Evolutionary conservation across 2,113 vertebrate species (phyloP), one percentile per base, ranked within the genome.

Genomic region (Climacteris rufus): DNA sequence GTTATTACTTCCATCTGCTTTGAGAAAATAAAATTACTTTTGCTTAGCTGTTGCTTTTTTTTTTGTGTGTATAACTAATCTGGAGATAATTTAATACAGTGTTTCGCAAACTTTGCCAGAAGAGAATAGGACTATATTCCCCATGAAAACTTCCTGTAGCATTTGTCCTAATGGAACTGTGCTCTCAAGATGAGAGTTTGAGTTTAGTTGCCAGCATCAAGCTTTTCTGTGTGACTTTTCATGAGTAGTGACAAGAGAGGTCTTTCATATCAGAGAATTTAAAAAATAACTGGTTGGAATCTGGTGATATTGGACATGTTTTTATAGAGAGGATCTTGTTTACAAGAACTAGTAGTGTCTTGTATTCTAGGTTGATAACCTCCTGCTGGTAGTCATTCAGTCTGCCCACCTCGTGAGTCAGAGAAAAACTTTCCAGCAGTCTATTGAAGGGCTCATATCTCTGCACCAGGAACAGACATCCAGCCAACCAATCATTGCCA

Each of bases 391-490:
- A 27, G 99, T 99, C 93, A 98, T 99, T 98, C 99, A 99, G 50
- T 99, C 99, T 6, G 98, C 99, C 71, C 98, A 99, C 71, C 98
- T 99, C 81, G 97, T 98, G 52, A 97, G 97, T 66, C 99, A 99
- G 95, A 98, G 99, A 35, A 99, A 99, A 95, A 97, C 98, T 89
- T 99, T 99, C 96, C 99, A 99, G 93, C 98, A 99, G 90, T 98
- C 98, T 85, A 98, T 99, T 86, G 99, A 99, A 95, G 99, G 99
- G 17, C 98, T 99, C 24, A 83, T 99, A 60, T 98, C 98, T 33
- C 97, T 99, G 11, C 98, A 96, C 80, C 98, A 99, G 35, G 99
- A 99, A 63, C 99, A 99, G 97, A 99, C 99, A 13, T 99, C 99
- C 30, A 99, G 99, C 81, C 99, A 99, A 93, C 99, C 99, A 8